phyloP scores from a whole-genome alignment of 2,888 invertebrate genomes.

The Scaptomyza caliginosa region DNA sequence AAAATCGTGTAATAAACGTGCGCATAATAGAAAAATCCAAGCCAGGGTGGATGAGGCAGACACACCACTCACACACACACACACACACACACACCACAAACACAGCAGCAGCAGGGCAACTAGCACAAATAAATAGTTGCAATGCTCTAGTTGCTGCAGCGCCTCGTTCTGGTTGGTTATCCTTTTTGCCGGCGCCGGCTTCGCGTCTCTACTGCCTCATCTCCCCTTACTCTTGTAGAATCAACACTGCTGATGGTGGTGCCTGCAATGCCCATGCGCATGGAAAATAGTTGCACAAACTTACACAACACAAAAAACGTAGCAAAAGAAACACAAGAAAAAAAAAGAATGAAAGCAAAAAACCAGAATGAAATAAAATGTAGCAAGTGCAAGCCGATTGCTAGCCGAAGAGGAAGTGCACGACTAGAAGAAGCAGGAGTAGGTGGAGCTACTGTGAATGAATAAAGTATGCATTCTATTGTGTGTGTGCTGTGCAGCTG shows the following conservation, averaged over 20 bases:
- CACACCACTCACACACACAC: conserved; percentile 20
- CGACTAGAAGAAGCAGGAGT: conserved; percentile 18
- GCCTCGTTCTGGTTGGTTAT: conserved; percentile 74
- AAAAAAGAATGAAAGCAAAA: conserved; percentile 24
- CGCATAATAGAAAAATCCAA: conserved; percentile 75
- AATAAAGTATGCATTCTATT: conserved; percentile 42
- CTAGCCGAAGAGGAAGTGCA: conserved; percentile 24
- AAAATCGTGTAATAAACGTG: conserved; percentile 76
- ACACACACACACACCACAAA: conserved; percentile 18
- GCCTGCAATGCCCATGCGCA: conserved; percentile 77
- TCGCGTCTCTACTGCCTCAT: conserved; percentile 22
- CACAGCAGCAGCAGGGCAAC: conserved; percentile 20
- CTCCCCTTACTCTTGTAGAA: conserved; percentile 1
- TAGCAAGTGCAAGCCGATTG: conserved; percentile 55
- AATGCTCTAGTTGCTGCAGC: conserved; percentile 71
- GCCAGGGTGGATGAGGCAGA: conserved; percentile 21
- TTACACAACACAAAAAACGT: conserved; percentile 55
- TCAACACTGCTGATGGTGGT: conserved; percentile 61
- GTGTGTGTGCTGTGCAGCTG: conserved; percentile 50
- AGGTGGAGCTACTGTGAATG: conserved; percentile 54
- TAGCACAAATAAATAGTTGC: conserved; percentile 73
- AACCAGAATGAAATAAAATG: conserved; percentile 44
- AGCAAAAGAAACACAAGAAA: conserved; percentile 38
- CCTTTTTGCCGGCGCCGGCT: conserved; percentile 53
- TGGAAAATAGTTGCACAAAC: conserved; percentile 77